Conservation (phyloP, 2,888 invertebrate species). For the Troides helena region DNA sequence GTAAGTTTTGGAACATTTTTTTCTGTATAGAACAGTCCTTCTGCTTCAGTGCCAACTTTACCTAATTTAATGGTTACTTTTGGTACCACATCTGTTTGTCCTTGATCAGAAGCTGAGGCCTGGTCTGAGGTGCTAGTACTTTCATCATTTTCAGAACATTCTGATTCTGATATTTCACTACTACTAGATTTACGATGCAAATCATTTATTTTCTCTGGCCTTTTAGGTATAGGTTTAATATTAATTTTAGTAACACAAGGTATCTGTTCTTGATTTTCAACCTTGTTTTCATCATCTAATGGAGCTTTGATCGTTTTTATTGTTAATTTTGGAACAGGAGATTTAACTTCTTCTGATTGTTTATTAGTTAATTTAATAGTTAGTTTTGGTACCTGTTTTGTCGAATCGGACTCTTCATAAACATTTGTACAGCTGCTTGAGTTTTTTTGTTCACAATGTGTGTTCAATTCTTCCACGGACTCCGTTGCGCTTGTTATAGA, state of each 20-base stretch:
- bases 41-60: slow-evolving; percentile 68
- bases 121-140: slow-evolving; percentile 71
- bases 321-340: slow-evolving; percentile 67
- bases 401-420: slow-evolving; percentile 42
- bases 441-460: slow-evolving; percentile 33
- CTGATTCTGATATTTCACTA: slow-evolving; percentile 77
- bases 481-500: slow-evolving; percentile 37
- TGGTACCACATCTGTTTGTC: slow-evolving; percentile 60
- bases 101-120: slow-evolving; percentile 68
- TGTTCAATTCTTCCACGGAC: slow-evolving; percentile 30
- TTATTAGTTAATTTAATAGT: slow-evolving; percentile 72
- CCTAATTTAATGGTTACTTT: slow-evolving; percentile 75
- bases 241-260: slow-evolving; percentile 69
- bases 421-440: slow-evolving; percentile 37
- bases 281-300: slow-evolving; percentile 38
- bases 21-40: slow-evolving; percentile 71
- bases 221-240: slow-evolving; percentile 74
- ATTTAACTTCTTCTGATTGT: slow-evolving; percentile 62
- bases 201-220: slow-evolving; percentile 71
- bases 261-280: slow-evolving; percentile 54
- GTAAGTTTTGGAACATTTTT: slow-evolving; percentile 71
- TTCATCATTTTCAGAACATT: slow-evolving; percentile 79
- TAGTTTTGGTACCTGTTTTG: slow-evolving; percentile 73
- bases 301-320: slow-evolving; percentile 61
- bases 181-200: slow-evolving; percentile 73